phyloP scores from a whole-genome alignment of 2,113 vertebrate species.

The Psephotus haematonotus region DNA sequence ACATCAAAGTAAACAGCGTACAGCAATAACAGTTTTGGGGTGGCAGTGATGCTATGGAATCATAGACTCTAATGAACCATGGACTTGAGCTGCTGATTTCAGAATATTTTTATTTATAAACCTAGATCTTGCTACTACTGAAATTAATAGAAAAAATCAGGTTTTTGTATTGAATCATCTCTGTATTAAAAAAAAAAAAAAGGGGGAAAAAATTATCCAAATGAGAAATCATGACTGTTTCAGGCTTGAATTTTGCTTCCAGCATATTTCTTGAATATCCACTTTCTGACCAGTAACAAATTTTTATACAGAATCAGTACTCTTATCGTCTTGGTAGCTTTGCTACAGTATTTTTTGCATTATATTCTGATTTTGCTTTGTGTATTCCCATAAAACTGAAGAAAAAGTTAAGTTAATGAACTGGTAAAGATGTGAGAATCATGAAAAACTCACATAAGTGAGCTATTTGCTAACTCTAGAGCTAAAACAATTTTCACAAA shows the following conservation, averaged over 20 bases:
- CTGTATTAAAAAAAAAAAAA: not conserved
- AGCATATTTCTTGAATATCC: not conserved
- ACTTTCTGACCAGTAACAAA: not conserved
- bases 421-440: rapidly evolving
- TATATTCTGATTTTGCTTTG: not conserved
- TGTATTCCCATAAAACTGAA: not conserved
- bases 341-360: not conserved
- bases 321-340: not conserved
- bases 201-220: not conserved
- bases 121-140: not conserved
- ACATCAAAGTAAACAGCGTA: not conserved
- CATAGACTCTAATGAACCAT: not conserved
- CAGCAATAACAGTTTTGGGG: not conserved
- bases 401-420: not conserved
- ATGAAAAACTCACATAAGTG: not conserved
- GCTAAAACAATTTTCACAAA: not conserved
- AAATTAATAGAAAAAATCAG: not conserved
- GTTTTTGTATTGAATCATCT: not conserved
- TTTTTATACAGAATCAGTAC: not conserved
- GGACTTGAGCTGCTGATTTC: not conserved
- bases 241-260: not conserved
- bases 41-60: not conserved
- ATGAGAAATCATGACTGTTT: not conserved
- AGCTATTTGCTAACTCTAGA: not conserved
- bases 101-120: not conserved